These are phyloP conservation scores for Nasalis larvatus DNA, from an alignment of 2,113 vertebrate species.

Conservation along the genomic window DNA sequence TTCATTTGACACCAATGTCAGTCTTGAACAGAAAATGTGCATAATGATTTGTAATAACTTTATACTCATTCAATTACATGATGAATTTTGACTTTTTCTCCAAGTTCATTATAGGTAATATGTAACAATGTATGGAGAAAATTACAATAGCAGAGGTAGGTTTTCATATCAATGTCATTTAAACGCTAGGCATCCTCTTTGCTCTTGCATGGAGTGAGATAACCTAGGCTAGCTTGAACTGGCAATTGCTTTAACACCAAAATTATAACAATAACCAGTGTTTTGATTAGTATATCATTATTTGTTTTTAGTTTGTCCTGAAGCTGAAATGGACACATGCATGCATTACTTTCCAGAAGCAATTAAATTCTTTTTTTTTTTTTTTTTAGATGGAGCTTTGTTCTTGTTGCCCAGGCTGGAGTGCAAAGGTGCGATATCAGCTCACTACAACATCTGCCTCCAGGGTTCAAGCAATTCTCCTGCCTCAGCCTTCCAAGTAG, in stretches of 20 bases:
- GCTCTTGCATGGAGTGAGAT: neutral
- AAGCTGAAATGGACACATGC: neutral
- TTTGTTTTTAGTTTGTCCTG: neutral
- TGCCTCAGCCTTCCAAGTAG: no score
- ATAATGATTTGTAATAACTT: slow-evolving; percentile 14
- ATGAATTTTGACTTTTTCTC: slow-evolving; percentile 39
- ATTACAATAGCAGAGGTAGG: neutral
- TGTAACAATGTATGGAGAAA: neutral
- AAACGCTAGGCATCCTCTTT: neutral
- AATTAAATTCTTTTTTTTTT: neutral
- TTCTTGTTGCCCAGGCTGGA: no score
- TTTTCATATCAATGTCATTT: neutral
- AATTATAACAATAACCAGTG: neutral
- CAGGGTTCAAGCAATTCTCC: no score
- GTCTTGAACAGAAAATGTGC: neutral
- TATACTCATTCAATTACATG: neutral
- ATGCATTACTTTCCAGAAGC: slow-evolving; percentile 13
- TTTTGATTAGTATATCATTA: neutral
- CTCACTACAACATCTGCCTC: no score
- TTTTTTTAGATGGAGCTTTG: no score
- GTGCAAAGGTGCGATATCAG: no score
- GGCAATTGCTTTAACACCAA: neutral
- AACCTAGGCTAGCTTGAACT: neutral
- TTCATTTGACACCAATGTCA: neutral
- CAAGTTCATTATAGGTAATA: neutral